Conservation (phyloP, 1,140 invertebrate species). For the Phthorimaea operculella region DNA sequence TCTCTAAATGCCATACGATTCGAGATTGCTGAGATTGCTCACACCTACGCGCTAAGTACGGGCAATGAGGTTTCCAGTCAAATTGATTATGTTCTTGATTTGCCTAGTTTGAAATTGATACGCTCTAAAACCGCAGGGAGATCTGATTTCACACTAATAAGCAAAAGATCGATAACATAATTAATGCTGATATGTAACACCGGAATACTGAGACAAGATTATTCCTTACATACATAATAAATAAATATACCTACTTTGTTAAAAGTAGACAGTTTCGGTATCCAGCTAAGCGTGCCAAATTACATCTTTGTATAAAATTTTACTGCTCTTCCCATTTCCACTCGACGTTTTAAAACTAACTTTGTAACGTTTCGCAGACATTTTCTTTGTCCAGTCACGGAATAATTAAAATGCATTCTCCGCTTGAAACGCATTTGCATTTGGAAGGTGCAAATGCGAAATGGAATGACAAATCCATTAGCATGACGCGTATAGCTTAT, state of each 20-base stretch:
- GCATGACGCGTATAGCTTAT: slow-evolving; percentile 24
- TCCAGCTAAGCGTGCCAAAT: no score
- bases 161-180: no score
- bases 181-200: no score
- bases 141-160: no score
- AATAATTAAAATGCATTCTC: background rate
- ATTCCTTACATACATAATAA: no score
- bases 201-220: no score
- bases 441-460: slow-evolving; percentile 6
- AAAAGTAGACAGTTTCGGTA: no score
- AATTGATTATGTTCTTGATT: background rate
- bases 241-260: no score
- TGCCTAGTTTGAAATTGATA: background rate
- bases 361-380: background rate
- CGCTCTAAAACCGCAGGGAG: background rate
- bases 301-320: background rate
- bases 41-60: background rate
- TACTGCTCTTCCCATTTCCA: background rate
- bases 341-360: background rate
- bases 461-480: slow-evolving; percentile 34
- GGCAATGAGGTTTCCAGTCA: background rate
- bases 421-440: background rate
- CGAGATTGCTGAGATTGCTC: slow-evolving; percentile 12
- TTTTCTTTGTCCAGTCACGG: background rate
- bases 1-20: slow-evolving; percentile 49